phyloP scores from a whole-genome alignment of 1,140 invertebrate genomes.

The Lepidostoma basale region DNA sequence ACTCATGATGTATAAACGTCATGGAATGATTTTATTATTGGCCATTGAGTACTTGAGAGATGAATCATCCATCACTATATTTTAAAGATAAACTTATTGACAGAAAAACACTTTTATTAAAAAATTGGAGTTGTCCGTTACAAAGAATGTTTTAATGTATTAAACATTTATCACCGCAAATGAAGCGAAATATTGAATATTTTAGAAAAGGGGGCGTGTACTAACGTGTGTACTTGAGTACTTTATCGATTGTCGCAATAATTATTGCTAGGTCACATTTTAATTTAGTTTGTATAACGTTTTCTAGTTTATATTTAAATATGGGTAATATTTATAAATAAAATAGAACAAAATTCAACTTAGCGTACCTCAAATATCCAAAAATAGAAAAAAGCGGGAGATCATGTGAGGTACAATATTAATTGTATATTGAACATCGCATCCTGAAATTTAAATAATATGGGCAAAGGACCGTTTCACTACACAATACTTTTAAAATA shows the following conservation, averaged over 20 bases:
- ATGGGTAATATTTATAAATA: neutral
- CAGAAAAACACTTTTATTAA: too few relatives aligned
- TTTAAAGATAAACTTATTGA: too few relatives aligned
- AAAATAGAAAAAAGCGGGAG: constrained; percentile 17
- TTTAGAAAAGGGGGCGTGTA: constrained; percentile 18
- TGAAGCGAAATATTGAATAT: too few relatives aligned
- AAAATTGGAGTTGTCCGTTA: too few relatives aligned
- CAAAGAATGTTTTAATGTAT: too few relatives aligned
- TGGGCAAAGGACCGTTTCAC: neutral
- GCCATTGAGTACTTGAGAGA: constrained; percentile 1
- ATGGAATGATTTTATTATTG: too few relatives aligned
- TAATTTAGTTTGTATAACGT: too few relatives aligned
- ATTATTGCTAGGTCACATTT: too few relatives aligned
- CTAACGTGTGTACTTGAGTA: neutral
- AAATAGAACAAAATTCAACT: neutral
- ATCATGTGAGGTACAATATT: constrained; percentile 7
- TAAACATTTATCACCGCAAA: too few relatives aligned
- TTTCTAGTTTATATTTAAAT: neutral
- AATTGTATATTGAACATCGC: neutral
- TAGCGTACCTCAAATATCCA: constrained; percentile 5
- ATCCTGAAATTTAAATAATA: neutral
- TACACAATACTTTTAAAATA: neutral
- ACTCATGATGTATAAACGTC: neutral
- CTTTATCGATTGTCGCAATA: constrained; percentile 18
- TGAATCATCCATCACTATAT: constrained; percentile 9